These are phyloP conservation scores for Antheraea assamensis DNA, from an alignment of 2,888 invertebrate genomes.

Conservation along the genomic window DNA sequence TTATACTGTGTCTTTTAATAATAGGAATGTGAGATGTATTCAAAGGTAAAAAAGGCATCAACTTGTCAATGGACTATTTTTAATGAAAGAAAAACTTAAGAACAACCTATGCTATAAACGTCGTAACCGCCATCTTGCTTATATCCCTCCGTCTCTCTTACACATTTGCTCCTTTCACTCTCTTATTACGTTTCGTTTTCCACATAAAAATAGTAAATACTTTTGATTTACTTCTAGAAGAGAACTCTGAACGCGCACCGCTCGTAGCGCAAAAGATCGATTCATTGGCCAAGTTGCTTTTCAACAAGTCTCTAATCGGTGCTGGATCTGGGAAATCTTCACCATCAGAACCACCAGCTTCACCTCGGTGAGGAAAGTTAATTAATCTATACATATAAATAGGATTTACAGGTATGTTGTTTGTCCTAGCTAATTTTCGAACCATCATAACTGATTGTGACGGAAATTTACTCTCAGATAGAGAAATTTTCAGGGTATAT, in stretches of 20 bases:
- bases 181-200: too few relatives aligned
- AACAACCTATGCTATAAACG: too few relatives aligned
- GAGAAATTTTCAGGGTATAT: too few relatives aligned
- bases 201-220: not conserved
- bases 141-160: too few relatives aligned
- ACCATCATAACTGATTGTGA: too few relatives aligned
- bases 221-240: constrained; percentile 54
- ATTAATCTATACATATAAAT: not conserved
- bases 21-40: not conserved
- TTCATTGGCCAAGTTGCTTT: constrained; percentile 88
- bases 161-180: too few relatives aligned
- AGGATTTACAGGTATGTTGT: too few relatives aligned
- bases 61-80: too few relatives aligned
- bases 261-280: constrained; percentile 88
- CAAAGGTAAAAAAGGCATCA: not conserved
- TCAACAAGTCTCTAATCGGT: constrained; percentile 82
- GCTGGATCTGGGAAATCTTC: constrained; percentile 73
- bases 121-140: too few relatives aligned
- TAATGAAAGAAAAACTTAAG: too few relatives aligned
- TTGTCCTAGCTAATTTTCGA: too few relatives aligned
- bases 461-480: too few relatives aligned
- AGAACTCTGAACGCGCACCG: constrained; percentile 83
- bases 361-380: constrained; percentile 59
- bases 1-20: not conserved
- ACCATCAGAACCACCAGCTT: constrained; percentile 67